phyloP scores from a whole-genome alignment of 2,888 invertebrate genomes.

The Temnothorax ravouxi region DNA sequence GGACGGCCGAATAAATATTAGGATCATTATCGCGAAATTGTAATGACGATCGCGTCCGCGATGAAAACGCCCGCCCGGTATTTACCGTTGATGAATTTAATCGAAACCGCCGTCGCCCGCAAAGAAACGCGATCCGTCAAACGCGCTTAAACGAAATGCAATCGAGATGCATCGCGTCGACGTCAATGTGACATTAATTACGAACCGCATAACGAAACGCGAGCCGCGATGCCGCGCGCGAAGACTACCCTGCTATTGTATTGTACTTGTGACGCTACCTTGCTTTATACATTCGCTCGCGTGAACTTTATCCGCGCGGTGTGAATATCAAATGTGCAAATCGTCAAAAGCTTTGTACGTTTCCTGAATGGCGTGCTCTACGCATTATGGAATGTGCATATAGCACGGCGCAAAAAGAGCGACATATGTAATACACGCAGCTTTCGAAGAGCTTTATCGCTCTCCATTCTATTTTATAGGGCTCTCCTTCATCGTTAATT shows the following conservation, averaged over 20 bases:
- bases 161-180: conserved; percentile 1
- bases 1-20: conserved; percentile 15
- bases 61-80: neutral
- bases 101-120: neutral
- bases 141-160: conserved; percentile 24
- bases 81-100: conserved; percentile 27
- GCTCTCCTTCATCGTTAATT: neutral
- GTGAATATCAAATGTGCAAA: conserved; percentile 36
- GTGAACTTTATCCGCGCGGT: conserved; percentile 8
- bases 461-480: conserved; percentile 11
- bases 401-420: neutral
- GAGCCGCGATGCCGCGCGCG: neutral
- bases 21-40: conserved; percentile 7
- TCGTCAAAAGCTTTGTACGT: conserved; percentile 34
- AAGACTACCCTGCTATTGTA: conserved; percentile 1
- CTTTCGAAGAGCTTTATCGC: neutral
- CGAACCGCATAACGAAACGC: conserved; percentile 8
- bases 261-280: neutral
- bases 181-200: conserved; percentile 26
- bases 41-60: neutral
- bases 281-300: conserved; percentile 6
- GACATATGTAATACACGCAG: neutral
- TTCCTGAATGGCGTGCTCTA: neutral
- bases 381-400: conserved; percentile 26
- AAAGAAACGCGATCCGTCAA: conserved; percentile 17